Conservation (phyloP, 2,113 vertebrate species). For the Heteronetta atricapilla region DNA sequence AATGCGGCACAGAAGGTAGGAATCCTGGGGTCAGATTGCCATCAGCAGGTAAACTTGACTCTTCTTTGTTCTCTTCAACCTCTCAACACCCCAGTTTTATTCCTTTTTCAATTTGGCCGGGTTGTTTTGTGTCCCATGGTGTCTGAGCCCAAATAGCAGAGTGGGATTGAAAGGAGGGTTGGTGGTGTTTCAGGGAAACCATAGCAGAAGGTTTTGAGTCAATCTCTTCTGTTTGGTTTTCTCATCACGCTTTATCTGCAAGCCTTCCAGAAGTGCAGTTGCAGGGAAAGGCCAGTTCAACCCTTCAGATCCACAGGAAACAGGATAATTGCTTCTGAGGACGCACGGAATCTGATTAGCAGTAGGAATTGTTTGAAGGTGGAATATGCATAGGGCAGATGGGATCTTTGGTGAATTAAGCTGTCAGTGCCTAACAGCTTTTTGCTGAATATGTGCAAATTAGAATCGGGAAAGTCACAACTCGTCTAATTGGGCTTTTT, state of each 20-base stretch:
- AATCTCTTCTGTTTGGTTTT: not conserved
- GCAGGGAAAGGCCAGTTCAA: not conserved
- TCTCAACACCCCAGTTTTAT: not conserved
- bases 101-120: not conserved
- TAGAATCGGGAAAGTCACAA: not conserved
- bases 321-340: not conserved
- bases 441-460: constrained; percentile 9
- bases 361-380: constrained; percentile 17
- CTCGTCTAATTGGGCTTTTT: not conserved
- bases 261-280: not conserved
- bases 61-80: not conserved
- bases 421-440: constrained; percentile 10
- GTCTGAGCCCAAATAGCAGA: not conserved
- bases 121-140: not conserved
- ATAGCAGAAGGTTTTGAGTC: not conserved
- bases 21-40: not conserved
- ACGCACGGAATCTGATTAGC: not conserved
- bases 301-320: not conserved
- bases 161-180: not conserved
- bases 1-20: not conserved
- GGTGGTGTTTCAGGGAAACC: not conserved
- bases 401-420: constrained; percentile 33
- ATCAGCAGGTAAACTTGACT: not conserved
- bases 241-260: not conserved
- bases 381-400: constrained; percentile 2